Base-by-base conservation (phyloP, 2,113 vertebrate genomes). In the Notothenia rossii region DNA sequence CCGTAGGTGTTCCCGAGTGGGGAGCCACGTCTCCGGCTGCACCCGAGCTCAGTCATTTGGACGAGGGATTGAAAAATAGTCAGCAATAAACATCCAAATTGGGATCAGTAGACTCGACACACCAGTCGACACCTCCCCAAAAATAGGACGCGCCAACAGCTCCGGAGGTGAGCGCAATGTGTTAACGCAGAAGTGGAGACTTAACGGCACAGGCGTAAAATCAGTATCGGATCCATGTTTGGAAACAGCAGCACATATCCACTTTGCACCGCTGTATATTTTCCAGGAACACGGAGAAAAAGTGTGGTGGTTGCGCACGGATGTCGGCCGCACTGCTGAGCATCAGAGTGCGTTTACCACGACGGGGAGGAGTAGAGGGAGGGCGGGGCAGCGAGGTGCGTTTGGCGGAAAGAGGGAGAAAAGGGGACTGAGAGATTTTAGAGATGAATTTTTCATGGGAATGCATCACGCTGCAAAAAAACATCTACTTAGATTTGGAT, bases 11-110 rank as follows among this genome's bases (percentile, higher is more conserved):
- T 90, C 90, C 92, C 93, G 88, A 91, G 81, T 75, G 94, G 94
- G 90, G 93, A 94, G 88, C 93, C 87, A 84, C 79, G 93, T 94
- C 93, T 93, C 92, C 91, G 85, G 80, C 76, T 89, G 85, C 81
- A 91, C 86, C 92, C 86, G 73, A 89, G 75, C 85, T 94, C 93
- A 92, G 93, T 94, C 95, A 95, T 95, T 87, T 89, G 94, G 93
- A 80, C 83, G 69, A 81, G 74, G 18, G 67, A 64, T 61, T 81
- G 55, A 67, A 86, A 88, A 85, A 79, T 74, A 81, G 89, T 92
- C 85, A 84, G 59, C 77, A 77, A 84, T 89, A 94, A 93, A 89
- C 86, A 95, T 95, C 93, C 94, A 93, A 85, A 90, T 48, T 87
- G 72, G 86, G 87, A 81, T 87, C 82, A 84, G 75, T 62, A 76